Base-by-base conservation (phyloP, 2,113 vertebrate genomes). In the Pitta sordida region DNA sequence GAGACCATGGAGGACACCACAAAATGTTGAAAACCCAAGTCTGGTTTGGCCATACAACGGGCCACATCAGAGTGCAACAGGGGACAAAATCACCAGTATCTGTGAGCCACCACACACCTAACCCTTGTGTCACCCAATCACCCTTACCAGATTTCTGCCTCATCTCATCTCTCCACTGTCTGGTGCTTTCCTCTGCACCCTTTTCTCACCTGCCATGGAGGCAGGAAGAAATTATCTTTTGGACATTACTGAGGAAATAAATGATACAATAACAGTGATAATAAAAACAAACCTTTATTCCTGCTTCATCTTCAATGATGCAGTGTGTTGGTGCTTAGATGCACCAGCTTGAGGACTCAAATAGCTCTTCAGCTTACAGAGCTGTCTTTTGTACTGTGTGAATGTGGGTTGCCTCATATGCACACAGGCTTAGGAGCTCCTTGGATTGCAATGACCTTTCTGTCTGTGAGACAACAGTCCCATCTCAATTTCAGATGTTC, bases 401-500 rank as follows among this genome's bases (percentile, higher is more conserved):
- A 83, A 59, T 0, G 3, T 53, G 29, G 60, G 41, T 20, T 0
- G 0, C 39, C 19, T 65, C 41, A 21, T 17, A 49, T 4, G 43
- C 9, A 26, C n/a, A 34, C 20, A 58, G 5, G 59, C 51, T 85
- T 46, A 69, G 71, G 64, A 67, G 23, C 39, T 82, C 44, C 65
- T 83, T 83, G 82, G 79, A 51, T 56, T 46, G 34, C 55, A 83
- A 18, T 69, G 71, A 88, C 90, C 79, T 91, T 95, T 86, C 30
- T 86, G 53, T 59, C 53, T 83, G 53, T 36, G 49, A 88, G 76
- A 75, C 56, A 91, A 76, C 55, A 93, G 46, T 86, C 79, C 53
- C 77, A 86, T 73, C 60, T 95, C 84, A 88, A 64, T 82, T 82
- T 90, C 55, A 94, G 43, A 76, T 41, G 80, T 90, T 81, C 82